These are phyloP conservation scores for Nipponia nippon DNA, from an alignment of 2,113 vertebrate genomes.

Conservation along the genomic window DNA sequence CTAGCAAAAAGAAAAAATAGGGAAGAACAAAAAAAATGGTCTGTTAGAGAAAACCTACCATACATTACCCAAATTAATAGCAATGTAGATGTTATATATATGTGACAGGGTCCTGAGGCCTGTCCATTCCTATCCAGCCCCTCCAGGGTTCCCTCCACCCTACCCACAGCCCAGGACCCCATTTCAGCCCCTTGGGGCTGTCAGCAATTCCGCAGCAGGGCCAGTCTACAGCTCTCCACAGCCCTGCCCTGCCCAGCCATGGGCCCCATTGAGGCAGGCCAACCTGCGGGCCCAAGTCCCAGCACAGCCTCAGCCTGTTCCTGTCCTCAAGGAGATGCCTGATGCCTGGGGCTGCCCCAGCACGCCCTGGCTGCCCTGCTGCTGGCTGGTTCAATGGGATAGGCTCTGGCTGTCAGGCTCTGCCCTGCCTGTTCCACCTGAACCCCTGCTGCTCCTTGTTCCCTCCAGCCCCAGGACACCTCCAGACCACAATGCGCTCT, in stretches of 20 bases:
- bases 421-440: background rate
- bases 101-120: background rate
- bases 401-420: background rate
- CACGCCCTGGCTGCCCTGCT: background rate
- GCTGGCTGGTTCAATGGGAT: background rate
- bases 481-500: background rate
- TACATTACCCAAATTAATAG: background rate
- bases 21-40: accelerated
- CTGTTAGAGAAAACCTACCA: background rate
- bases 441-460: background rate
- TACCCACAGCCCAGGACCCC: background rate
- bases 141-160: no score
- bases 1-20: background rate
- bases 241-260: background rate
- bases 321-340: background rate
- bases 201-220: background rate
- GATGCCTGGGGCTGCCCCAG: background rate
- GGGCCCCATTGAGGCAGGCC: accelerated
- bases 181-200: accelerated
- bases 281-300: accelerated
- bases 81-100: background rate
- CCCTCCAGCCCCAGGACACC: accelerated
- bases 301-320: background rate
- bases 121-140: background rate
- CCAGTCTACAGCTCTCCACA: background rate